phyloP scores from a whole-genome alignment of 2,797 vertebrate genomes.

The Trematomus bernacchii region DNA sequence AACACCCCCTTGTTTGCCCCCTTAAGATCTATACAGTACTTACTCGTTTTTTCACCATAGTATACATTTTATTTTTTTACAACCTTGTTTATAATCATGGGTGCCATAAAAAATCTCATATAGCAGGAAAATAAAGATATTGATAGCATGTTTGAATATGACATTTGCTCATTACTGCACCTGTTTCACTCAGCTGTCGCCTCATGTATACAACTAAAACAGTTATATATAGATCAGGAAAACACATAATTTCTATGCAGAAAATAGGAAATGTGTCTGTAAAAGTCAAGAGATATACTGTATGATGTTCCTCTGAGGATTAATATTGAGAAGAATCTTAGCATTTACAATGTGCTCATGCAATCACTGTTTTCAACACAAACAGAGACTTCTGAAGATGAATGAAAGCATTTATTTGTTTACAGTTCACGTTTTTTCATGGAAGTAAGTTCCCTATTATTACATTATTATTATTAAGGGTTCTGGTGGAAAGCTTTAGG shows the following conservation, averaged over 20 bases:
- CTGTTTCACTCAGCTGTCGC: constrained; percentile 57
- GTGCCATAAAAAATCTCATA: not conserved
- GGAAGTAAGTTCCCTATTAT: not conserved
- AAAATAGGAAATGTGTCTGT: constrained; percentile 25
- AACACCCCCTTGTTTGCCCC: not conserved
- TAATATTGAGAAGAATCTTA: constrained; percentile 20
- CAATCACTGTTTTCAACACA: constrained; percentile 25
- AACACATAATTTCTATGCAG: constrained; percentile 12
- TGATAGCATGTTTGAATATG: constrained; percentile 3
- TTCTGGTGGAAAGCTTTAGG: constrained; percentile 34
- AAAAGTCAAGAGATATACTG: constrained; percentile 1
- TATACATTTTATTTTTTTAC: not conserved
- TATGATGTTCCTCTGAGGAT: constrained; percentile 35
- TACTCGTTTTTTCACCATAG: not conserved
- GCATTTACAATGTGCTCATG: constrained; percentile 24
- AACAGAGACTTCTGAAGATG: not conserved
- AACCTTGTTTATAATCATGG: constrained; percentile 23
- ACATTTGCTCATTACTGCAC: constrained; percentile 29
- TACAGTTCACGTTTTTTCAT: not conserved
- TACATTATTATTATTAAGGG: not conserved
- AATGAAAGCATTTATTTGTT: constrained; percentile 7
- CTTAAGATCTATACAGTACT: not conserved
- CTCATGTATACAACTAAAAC: constrained; percentile 12
- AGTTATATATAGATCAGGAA: constrained; percentile 5
- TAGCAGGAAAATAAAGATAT: constrained; percentile 22